A percentile compares a stretch with the other conserved stretches of the same genome.
These are phyloP conservation scores for Cryptoprocta ferox DNA, from an alignment of 2,797 vertebrate species.

Conservation along the genomic window DNA sequence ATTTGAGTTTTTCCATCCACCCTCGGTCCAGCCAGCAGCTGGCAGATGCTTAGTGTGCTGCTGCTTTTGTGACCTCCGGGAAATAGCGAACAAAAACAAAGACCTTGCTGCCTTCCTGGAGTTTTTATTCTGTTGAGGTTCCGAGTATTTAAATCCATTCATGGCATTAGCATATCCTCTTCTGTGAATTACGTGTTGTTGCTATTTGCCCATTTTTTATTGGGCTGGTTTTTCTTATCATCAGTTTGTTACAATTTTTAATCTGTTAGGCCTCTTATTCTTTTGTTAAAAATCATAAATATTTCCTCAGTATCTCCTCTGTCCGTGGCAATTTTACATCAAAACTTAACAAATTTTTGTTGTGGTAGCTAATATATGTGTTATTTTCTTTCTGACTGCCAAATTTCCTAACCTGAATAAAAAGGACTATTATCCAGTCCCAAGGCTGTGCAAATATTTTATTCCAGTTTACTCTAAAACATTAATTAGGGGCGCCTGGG, in stretches of 20 bases:
- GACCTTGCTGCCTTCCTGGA: neutral
- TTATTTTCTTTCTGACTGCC: neutral
- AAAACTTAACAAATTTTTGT: neutral
- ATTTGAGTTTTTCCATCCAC: neutral
- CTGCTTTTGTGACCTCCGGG: neutral
- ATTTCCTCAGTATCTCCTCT: slow-evolving; percentile 11
- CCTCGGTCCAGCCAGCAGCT: neutral
- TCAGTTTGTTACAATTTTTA: neutral
- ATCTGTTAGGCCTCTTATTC: neutral
- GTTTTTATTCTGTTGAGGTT: neutral
- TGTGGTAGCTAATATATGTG: neutral
- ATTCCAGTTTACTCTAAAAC: slow-evolving; percentile 26
- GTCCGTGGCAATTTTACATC: neutral
- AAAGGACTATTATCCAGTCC: neutral
- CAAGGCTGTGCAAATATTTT: neutral
- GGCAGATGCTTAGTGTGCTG: neutral
- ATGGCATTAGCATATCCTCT: neutral
- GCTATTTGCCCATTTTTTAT: neutral
- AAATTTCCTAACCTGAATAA: neutral
- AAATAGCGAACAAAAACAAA: neutral
- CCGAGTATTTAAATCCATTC: neutral
- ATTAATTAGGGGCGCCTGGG: neutral
- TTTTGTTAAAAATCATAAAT: neutral
- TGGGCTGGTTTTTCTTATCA: neutral
- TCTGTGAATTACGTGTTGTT: neutral